Percentiles rank a stretch among this genome's conserved stretches.
Evolutionary conservation across 2,113 vertebrate genomes (phyloP).

Genomic region (Paraplagusia blochii): DNA sequence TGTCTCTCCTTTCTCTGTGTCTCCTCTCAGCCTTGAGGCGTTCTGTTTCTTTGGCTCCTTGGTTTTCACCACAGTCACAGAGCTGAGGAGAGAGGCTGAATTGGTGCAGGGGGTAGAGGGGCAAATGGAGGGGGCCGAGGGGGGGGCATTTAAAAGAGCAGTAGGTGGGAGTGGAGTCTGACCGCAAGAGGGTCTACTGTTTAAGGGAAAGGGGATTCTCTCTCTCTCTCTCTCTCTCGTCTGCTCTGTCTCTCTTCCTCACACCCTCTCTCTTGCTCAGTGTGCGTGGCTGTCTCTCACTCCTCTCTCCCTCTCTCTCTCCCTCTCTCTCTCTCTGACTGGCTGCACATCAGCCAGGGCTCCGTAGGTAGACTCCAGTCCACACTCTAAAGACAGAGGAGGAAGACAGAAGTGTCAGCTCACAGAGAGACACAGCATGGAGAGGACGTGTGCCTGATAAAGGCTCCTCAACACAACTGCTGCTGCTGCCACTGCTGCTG

Average conservation of each 20-base stretch:
- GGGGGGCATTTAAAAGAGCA: slow-evolving; percentile 70
- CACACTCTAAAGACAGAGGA: slow-evolving; percentile 57
- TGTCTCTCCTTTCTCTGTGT: slow-evolving; percentile 39
- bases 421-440: slow-evolving; percentile 55
- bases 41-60: slow-evolving; percentile 79
- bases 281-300: too few relatives aligned
- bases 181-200: slow-evolving; percentile 77
- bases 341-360: slow-evolving; percentile 59
- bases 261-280: slow-evolving; percentile 14
- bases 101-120: slow-evolving; percentile 32
- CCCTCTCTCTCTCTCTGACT: slow-evolving; percentile 44
- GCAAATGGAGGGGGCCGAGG: too few relatives aligned
- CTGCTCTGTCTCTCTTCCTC: slow-evolving; percentile 28
- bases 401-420: slow-evolving; percentile 72
- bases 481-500: slow-evolving; percentile 14
- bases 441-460: slow-evolving; percentile 48
- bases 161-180: slow-evolving; percentile 78
- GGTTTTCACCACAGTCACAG: slow-evolving; percentile 69
- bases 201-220: slow-evolving; percentile 77
- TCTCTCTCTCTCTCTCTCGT: slow-evolving; percentile 55
- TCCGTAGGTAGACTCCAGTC: slow-evolving; percentile 62
- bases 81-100: slow-evolving; percentile 64
- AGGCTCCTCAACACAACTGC: slow-evolving; percentile 18
- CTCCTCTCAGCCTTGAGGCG: slow-evolving; percentile 71
- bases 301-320: slow-evolving; percentile 11